A percentile compares a stretch with the other conserved stretches of the same genome.
Conservation (phyloP, 2,113 vertebrate genomes). For the Rhipidura dahli region DNA sequence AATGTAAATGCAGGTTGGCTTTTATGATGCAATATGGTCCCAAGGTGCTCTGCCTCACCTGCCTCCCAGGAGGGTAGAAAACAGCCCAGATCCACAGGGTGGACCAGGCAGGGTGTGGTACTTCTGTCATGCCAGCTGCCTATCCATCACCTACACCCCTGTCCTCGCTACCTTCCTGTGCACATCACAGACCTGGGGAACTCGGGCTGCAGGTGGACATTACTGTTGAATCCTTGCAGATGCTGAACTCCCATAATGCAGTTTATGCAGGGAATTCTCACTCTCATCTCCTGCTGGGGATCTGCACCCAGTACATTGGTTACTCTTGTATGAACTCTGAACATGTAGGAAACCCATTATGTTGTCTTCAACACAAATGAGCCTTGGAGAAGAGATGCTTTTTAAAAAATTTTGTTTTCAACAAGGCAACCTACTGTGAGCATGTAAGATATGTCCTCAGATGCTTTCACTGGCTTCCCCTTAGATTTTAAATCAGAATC, state of each 20-base stretch:
- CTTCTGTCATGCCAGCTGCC: neutral
- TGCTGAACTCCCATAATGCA: neutral
- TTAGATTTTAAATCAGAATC: neutral
- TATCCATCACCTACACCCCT: neutral
- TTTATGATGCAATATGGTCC: neutral
- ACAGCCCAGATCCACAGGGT: neutral
- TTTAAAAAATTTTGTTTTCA: neutral
- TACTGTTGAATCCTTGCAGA: neutral
- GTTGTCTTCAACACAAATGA: neutral
- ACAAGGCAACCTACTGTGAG: neutral
- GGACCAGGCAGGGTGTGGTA: accelerated
- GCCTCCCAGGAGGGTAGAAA: neutral
- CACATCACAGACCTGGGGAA: neutral
- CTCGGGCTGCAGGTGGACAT: neutral
- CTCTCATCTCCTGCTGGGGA: neutral
- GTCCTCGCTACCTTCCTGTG: neutral
- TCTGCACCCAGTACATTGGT: neutral
- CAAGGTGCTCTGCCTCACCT: neutral
- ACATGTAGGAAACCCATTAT: neutral
- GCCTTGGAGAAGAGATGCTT: neutral
- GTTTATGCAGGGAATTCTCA: neutral
- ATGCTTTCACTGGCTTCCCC: neutral
- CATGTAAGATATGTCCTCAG: neutral
- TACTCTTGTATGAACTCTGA: neutral
- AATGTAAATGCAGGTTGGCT: neutral